Percentiles rank a stretch among this genome's conserved stretches.
Conservation (phyloP, 2,113 vertebrate genomes). For the Bubo bubo region DNA sequence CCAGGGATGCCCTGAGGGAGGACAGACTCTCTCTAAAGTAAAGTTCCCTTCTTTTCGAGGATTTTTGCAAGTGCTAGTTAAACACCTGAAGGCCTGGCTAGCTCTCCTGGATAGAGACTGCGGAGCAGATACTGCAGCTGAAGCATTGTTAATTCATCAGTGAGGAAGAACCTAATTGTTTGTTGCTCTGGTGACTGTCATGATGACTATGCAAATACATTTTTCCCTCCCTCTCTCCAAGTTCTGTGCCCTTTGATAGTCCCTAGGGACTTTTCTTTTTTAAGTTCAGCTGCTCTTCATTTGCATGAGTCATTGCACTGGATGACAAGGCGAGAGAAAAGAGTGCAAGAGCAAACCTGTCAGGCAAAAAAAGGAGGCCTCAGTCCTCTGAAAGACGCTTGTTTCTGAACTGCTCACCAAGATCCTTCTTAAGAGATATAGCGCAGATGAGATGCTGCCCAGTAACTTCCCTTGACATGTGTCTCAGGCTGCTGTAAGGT, state of each 20-base stretch:
- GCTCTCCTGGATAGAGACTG: not conserved
- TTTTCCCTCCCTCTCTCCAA: not conserved
- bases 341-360: not conserved
- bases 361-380: not conserved
- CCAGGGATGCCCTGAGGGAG: not conserved
- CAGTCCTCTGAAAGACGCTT: not conserved
- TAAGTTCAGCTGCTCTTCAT: conserved; percentile 40
- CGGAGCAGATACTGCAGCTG: not conserved
- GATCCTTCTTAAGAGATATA: not conserved
- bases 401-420: not conserved
- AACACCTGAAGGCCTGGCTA: conserved; percentile 11
- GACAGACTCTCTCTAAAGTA: not conserved
- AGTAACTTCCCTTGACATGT: not conserved
- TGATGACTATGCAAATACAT: conserved; percentile 26
- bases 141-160: not conserved
- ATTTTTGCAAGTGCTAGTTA: conserved; percentile 2
- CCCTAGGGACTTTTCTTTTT: conserved; percentile 13
- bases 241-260: conserved; percentile 49
- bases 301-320: conserved; percentile 34
- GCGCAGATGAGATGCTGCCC: not conserved
- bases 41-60: not conserved
- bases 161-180: conserved; percentile 32
- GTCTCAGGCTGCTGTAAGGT: not conserved
- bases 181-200: conserved; percentile 22
- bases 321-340: conserved; percentile 32